Conservation (phyloP, 2,113 vertebrate genomes). For the Macrotus californicus region DNA sequence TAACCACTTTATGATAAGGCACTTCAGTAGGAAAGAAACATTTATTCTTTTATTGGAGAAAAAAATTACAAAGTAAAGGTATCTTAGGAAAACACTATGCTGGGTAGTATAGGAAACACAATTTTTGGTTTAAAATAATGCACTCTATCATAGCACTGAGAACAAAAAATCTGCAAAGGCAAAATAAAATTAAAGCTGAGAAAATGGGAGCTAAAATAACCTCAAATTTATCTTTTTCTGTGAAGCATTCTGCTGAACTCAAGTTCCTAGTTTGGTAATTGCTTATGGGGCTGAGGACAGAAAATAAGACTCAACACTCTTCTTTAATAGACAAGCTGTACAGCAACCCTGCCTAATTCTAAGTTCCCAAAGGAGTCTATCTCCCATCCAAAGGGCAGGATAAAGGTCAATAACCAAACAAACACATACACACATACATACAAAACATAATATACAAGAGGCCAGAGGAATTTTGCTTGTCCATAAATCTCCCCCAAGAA, state of each 20-base stretch:
- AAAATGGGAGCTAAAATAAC: neutral
- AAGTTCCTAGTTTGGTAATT: neutral
- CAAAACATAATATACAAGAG: neutral
- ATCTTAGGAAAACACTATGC: neutral
- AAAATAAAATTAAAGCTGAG: neutral
- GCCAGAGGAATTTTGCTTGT: neutral
- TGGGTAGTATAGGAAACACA: neutral
- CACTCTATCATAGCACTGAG: neutral
- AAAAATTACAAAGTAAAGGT: neutral
- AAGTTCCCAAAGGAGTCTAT: neutral
- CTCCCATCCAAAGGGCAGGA: neutral
- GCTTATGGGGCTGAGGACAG: neutral
- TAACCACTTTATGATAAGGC: neutral
- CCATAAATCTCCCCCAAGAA: neutral
- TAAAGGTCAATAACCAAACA: neutral
- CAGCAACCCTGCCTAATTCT: neutral
- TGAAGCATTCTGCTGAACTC: neutral
- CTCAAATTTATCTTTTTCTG: neutral
- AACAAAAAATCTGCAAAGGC: neutral
- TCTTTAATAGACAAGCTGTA: neutral
- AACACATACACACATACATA: neutral
- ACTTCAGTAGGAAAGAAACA: neutral
- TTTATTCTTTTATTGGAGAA: neutral
- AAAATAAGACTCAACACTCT: neutral
- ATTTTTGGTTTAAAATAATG: neutral